Percentiles rank a stretch among this genome's conserved stretches.
phyloP scores from a whole-genome alignment of 2,113 vertebrate species.

The Pseudopodoces humilis region DNA sequence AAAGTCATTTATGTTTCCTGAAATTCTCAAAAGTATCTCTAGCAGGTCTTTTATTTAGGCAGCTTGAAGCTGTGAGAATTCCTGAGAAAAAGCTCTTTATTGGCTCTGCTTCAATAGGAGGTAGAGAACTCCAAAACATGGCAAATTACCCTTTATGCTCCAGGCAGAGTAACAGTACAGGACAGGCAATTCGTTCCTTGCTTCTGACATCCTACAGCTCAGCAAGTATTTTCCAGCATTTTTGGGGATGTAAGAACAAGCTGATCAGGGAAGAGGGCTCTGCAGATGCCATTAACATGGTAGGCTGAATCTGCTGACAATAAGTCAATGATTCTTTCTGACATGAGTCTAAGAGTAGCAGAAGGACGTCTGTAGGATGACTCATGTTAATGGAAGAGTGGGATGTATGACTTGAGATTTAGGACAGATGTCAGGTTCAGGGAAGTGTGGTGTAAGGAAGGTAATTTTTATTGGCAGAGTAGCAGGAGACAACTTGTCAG shows the following conservation, averaged over 20 bases:
- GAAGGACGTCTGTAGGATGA: constrained; percentile 36
- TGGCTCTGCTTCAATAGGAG: not conserved
- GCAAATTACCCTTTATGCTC: not conserved
- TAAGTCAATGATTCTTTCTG: constrained; percentile 70
- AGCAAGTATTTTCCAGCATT: constrained; percentile 27
- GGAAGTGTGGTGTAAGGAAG: constrained; percentile 24
- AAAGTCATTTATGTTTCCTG: not conserved
- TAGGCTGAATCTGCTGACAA: constrained; percentile 48
- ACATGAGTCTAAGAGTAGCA: constrained; percentile 19
- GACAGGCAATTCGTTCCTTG: not conserved
- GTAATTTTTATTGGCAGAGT: constrained; percentile 50
- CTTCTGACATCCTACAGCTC: not conserved
- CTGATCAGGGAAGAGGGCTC: not conserved
- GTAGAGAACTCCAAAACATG: not conserved
- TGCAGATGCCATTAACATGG: constrained; percentile 55
- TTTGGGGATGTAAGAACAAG: not conserved
- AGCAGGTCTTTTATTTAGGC: not conserved
- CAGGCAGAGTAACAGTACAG: not conserved
- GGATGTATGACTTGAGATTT: constrained; percentile 44
- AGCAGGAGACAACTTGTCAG: constrained; percentile 53
- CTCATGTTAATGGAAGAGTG: constrained; percentile 53
- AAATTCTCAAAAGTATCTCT: not conserved
- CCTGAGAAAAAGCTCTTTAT: not conserved
- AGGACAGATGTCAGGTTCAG: constrained; percentile 63
- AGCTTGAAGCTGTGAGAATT: not conserved